A percentile compares a stretch with the other conserved stretches of the same genome.
Evolutionary conservation across 2,113 vertebrate genomes (phyloP).

Genomic region (Benitochromis conjunctus): DNA sequence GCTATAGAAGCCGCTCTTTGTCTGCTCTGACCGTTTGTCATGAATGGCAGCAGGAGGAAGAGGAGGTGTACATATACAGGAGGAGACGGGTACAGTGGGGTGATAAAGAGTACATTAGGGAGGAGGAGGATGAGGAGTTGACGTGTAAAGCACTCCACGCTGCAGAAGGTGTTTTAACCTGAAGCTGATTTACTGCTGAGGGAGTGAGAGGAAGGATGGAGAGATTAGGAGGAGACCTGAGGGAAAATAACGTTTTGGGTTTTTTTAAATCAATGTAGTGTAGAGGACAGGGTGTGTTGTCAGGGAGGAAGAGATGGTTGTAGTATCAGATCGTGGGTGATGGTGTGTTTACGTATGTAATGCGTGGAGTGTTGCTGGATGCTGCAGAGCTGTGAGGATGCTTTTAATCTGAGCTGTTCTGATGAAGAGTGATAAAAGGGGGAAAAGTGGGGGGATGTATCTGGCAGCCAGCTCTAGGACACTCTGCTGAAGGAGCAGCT

Average conservation of each 20-base stretch:
- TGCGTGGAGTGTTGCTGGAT: not conserved
- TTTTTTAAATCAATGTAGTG: not conserved
- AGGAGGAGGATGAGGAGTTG: not conserved
- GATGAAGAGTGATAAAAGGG: not conserved
- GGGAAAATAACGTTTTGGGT: not conserved
- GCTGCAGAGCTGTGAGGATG: not conserved
- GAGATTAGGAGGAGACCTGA: not conserved
- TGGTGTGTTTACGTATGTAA: not conserved
- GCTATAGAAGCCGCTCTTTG: slow-evolving; percentile 41
- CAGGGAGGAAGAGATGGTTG: not conserved
- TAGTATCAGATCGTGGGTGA: not conserved
- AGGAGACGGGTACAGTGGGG: not conserved
- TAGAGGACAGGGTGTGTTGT: not conserved
- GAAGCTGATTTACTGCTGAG: not conserved
- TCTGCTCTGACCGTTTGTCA: not conserved
- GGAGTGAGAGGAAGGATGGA: not conserved
- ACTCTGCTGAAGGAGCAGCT: not conserved
- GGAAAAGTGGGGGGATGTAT: not conserved
- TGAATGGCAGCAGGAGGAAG: slow-evolving; percentile 3
- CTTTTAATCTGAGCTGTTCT: not conserved
- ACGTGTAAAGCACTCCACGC: not conserved
- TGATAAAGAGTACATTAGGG: not conserved
- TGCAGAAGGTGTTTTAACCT: not conserved
- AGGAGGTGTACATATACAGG: not conserved
- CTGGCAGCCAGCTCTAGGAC: not conserved